These are phyloP conservation scores for Caenorhabditis remanei DNA, from an alignment of 1,140 invertebrate genomes.

Conservation along the genomic window DNA sequence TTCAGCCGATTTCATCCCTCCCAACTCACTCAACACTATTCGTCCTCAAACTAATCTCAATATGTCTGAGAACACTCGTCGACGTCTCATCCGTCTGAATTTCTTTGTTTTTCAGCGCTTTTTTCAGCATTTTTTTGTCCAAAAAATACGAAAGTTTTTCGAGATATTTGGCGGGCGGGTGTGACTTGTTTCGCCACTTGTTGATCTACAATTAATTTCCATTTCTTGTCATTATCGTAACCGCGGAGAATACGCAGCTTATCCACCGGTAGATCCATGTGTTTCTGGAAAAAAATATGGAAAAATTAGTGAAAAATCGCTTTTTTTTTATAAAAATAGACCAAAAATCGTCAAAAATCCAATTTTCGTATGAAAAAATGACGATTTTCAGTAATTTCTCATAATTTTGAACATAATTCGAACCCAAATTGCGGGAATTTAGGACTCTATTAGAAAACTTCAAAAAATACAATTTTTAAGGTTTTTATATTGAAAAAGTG, in stretches of 20 bases:
- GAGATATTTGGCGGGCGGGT: slow-evolving; percentile 73
- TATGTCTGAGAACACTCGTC: slow-evolving; percentile 94
- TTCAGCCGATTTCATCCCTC: not conserved
- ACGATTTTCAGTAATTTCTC: too few species aligned
- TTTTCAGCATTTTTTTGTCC: slow-evolving; percentile 75
- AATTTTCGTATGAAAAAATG: too few species aligned
- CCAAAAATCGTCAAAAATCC: not conserved
- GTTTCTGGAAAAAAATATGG: slow-evolving; percentile 82
- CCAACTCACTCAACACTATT: slow-evolving; percentile 90
- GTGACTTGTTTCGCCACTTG: slow-evolving; percentile 55
- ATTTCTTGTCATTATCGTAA: slow-evolving; percentile 98
- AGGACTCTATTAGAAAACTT: too few species aligned
- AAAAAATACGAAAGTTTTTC: slow-evolving; percentile 72
- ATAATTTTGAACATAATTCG: too few species aligned
- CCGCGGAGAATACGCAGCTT: slow-evolving; percentile 96
- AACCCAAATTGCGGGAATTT: too few species aligned
- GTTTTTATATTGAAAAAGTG: too few species aligned
- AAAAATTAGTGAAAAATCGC: slow-evolving; percentile 41
- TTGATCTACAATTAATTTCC: slow-evolving; percentile 99
- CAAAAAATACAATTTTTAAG: too few species aligned
- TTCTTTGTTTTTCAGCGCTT: slow-evolving; percentile 87
- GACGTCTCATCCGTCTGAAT: slow-evolving; percentile 96
- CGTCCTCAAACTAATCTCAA: slow-evolving; percentile 97
- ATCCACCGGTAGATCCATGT: slow-evolving; percentile 98
- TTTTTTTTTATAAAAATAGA: not conserved